A percentile compares a stretch with the other conserved stretches of the same genome.
These are phyloP conservation scores for Chamaetylas fuelleborni DNA, from an alignment of 2,113 vertebrate species.

Conservation along the genomic window DNA sequence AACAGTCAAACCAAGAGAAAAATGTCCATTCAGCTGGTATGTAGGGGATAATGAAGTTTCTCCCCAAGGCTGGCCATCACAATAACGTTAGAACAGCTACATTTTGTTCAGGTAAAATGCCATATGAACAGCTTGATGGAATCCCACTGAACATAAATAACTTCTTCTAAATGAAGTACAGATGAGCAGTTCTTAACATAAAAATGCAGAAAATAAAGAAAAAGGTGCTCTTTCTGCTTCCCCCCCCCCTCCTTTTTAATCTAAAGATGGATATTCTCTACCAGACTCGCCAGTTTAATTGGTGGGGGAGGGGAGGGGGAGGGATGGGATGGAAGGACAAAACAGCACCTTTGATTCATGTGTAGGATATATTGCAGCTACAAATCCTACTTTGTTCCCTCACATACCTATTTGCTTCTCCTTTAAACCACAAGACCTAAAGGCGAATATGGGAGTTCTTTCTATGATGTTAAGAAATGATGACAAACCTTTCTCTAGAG, in stretches of 20 bases:
- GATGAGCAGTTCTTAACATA: not conserved
- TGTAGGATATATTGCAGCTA: not conserved
- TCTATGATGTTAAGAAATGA: not conserved
- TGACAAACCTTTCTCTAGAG: not conserved
- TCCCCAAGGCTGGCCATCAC: not conserved
- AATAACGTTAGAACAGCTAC: not conserved
- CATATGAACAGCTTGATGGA: not conserved
- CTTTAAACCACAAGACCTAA: not conserved
- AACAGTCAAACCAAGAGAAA: constrained; percentile 12
- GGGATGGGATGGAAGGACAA: not conserved
- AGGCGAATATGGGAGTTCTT: not conserved
- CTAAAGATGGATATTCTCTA: not conserved
- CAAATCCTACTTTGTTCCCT: not conserved
- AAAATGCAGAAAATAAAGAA: not conserved
- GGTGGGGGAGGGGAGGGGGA: rapidly evolving
- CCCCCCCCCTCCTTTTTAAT: not conserved
- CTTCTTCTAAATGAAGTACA: not conserved
- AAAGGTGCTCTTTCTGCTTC: rapidly evolving
- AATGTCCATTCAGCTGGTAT: not conserved
- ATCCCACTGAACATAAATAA: not conserved
- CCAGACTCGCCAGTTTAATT: not conserved
- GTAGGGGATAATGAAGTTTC: not conserved
- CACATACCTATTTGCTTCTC: not conserved
- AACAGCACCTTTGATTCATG: not conserved
- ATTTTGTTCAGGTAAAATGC: constrained; percentile 1